These are phyloP conservation scores for Tauraco erythrolophus DNA, from an alignment of 2,113 vertebrate species.

Conservation along the genomic window DNA sequence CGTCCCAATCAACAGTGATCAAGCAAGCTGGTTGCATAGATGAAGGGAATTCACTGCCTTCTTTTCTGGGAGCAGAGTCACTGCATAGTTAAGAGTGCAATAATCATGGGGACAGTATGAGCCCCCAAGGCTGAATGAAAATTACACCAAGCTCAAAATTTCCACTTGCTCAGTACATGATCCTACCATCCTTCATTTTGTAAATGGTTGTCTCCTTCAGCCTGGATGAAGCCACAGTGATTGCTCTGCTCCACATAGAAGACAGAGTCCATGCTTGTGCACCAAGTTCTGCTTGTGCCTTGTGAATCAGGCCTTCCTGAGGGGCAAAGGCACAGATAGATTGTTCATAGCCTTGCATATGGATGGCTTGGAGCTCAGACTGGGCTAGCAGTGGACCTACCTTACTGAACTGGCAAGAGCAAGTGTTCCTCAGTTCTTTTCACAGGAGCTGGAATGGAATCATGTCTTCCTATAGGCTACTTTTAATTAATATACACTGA, in stretches of 20 bases:
- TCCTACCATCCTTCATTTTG: neutral
- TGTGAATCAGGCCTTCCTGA: neutral
- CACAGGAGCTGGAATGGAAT: neutral
- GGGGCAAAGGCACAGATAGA: neutral
- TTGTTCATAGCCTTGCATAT: neutral
- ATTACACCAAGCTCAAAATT: neutral
- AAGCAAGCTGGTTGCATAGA: neutral
- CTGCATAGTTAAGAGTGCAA: neutral
- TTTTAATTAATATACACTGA: constrained; percentile 8
- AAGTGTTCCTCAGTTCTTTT: neutral
- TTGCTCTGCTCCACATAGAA: neutral
- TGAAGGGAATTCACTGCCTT: neutral
- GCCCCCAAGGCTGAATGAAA: neutral
- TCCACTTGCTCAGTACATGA: neutral
- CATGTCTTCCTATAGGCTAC: neutral
- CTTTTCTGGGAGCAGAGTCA: neutral
- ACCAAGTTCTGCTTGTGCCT: neutral
- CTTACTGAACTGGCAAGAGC: neutral
- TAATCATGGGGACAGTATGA: neutral
- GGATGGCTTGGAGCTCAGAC: neutral
- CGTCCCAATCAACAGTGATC: neutral
- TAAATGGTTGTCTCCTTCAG: neutral
- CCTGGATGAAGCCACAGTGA: neutral
- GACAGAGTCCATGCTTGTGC: accelerated
- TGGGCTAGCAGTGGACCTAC: neutral